Base-by-base conservation (phyloP, 1,140 invertebrate species). In the Marisa cornuarietis region DNA sequence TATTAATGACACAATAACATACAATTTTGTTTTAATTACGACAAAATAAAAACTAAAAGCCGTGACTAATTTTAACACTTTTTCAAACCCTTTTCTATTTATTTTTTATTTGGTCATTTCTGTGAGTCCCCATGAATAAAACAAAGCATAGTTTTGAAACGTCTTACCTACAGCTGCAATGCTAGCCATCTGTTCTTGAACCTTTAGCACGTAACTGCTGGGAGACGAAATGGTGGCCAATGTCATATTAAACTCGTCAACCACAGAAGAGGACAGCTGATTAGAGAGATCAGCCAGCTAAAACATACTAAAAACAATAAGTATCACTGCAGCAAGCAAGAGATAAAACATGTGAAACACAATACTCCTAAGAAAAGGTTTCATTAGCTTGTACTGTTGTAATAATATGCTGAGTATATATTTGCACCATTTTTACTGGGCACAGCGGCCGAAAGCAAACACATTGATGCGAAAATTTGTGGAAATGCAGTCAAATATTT, bases 181-280 rank as follows among this genome's bases (percentile, higher is more conserved):
- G 65, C 65, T 68, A 31, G n/a, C 22, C 65, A 68, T 68, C 26
- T 68, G 65, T 68, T 68, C 65, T 24, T 24, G 65, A 68, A 68
- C 22, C 65, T 68, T 68, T 13, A 68, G 22, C n/a, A 68, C 13
- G 4, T 22, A 31, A 31, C 11, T 31, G 26, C 26, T 68, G 0
- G 22, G 22, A 31, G 65, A 68, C 11, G n/a, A 24, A n/a, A 68
- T 31, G 22, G 22, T 31, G n/a, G 13, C 22, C 11, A 68, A 31
- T 22, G 22, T 22, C 13, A 18, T 6, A 24, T 68, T n/a, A 68
- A 68, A 68, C 22, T 68, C 65, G 7, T 14, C 10, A 68, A 11
- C 22, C 2, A 24, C n/a, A 16, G 22, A n/a, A 16, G 65, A 68
- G 22, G 65, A n/a, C 26, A 68, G 22, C 65, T 68, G 65, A 31